Percentiles rank a stretch among this genome's conserved stretches.
These are phyloP conservation scores for Leiothrix lutea DNA, from an alignment of 2,113 vertebrate species.

Conservation along the genomic window DNA sequence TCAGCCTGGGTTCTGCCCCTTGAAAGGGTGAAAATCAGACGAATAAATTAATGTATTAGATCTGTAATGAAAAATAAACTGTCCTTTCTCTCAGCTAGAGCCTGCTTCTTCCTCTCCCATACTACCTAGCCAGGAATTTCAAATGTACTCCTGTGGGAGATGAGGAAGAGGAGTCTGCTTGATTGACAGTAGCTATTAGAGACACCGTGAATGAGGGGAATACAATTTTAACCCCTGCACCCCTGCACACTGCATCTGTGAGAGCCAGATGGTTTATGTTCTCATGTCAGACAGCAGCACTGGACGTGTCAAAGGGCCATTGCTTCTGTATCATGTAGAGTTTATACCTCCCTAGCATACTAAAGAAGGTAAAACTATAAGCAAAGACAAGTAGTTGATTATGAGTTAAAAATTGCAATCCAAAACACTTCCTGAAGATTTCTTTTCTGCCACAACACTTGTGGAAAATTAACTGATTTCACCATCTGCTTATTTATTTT, in stretches of 20 bases:
- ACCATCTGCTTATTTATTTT: conserved; percentile 57
- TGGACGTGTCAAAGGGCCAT: background rate
- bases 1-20: background rate
- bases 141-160: background rate
- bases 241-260: background rate
- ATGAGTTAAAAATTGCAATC: conserved; percentile 3
- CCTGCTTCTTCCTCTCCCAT: background rate
- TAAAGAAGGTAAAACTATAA: background rate
- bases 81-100: background rate
- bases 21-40: background rate
- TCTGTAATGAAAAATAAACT: background rate
- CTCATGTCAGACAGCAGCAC: conserved; percentile 21
- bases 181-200: conserved; percentile 38
- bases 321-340: background rate
- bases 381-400: background rate
- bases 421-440: background rate
- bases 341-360: background rate
- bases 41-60: background rate
- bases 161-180: background rate
- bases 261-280: conserved; percentile 42
- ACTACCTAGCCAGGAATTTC: background rate
- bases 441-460: conserved; percentile 6
- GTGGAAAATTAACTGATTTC: conserved; percentile 21
- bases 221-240: background rate
- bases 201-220: background rate